Conservation (phyloP, 2,113 vertebrate species). For the Pheucticus melanocephalus region DNA sequence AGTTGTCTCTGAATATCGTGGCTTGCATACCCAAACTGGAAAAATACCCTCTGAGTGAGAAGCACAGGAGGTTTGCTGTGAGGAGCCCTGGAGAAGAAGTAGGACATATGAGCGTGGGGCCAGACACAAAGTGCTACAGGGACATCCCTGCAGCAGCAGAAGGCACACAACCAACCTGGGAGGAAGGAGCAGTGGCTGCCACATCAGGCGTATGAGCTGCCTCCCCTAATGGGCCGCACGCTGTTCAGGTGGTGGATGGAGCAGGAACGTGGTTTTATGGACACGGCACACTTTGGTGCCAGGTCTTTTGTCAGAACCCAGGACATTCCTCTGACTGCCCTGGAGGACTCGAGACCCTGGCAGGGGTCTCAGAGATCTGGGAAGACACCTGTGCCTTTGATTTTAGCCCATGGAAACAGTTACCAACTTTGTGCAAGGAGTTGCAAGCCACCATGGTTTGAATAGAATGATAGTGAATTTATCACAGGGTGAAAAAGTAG, state of each 20-base stretch:
- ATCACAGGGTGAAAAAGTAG: too few relatives aligned
- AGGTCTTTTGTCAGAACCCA: background rate
- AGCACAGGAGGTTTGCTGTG: background rate
- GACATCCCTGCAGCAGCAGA: background rate
- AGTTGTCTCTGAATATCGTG: fast-evolving
- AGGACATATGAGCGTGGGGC: fast-evolving
- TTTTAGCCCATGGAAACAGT: too few relatives aligned
- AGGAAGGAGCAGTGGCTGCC: background rate
- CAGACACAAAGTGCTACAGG: background rate
- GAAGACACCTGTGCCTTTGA: too few relatives aligned
- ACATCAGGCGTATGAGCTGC: background rate
- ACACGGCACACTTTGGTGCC: background rate
- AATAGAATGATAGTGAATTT: too few relatives aligned
- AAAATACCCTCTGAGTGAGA: background rate
- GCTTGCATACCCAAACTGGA: background rate
- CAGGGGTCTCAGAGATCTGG: too few relatives aligned
- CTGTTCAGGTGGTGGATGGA: fast-evolving
- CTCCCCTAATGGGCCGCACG: background rate
- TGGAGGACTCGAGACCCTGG: too few relatives aligned
- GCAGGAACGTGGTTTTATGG: background rate
- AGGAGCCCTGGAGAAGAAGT: background rate
- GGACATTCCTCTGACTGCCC: too few relatives aligned
- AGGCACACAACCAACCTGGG: background rate
- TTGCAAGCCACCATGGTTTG: too few relatives aligned
- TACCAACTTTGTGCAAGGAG: too few relatives aligned